phyloP scores from a whole-genome alignment of 2,113 vertebrate species.

The Pitta sordida region DNA sequence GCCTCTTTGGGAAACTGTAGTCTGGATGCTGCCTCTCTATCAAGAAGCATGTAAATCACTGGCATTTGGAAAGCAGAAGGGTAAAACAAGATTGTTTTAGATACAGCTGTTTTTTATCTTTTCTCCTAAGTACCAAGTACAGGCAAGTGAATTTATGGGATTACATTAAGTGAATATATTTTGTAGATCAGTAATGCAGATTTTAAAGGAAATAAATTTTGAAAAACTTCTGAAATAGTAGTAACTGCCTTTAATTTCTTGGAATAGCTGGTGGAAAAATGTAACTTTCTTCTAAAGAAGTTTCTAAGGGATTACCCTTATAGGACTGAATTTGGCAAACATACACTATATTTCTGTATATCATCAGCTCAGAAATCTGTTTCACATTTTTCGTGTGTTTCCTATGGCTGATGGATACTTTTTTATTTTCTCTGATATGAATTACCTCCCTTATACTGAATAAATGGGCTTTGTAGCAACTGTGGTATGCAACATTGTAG shows the following conservation, averaged over 20 bases:
- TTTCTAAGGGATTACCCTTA: neutral
- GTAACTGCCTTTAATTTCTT: neutral
- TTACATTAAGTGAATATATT: neutral
- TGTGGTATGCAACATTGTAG: neutral
- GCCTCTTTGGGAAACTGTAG: neutral
- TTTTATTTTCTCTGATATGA: neutral
- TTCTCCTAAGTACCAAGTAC: neutral
- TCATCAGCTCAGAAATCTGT: neutral
- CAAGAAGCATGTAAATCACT: neutral
- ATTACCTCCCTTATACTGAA: neutral
- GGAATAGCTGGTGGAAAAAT: neutral
- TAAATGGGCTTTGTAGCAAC: neutral
- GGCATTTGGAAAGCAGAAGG: neutral
- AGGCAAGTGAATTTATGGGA: rapidly evolving
- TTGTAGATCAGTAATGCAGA: neutral
- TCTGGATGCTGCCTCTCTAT: neutral
- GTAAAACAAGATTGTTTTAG: neutral
- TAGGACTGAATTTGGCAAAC: neutral
- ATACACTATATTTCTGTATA: neutral
- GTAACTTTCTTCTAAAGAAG: neutral
- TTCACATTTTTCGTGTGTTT: neutral
- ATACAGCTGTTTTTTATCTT: neutral
- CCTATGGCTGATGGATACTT: neutral
- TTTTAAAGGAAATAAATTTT: neutral
- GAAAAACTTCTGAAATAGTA: neutral